Evolutionary conservation across 2,797 vertebrate species (phyloP).

Genomic region (Staurois parvus): DNA sequence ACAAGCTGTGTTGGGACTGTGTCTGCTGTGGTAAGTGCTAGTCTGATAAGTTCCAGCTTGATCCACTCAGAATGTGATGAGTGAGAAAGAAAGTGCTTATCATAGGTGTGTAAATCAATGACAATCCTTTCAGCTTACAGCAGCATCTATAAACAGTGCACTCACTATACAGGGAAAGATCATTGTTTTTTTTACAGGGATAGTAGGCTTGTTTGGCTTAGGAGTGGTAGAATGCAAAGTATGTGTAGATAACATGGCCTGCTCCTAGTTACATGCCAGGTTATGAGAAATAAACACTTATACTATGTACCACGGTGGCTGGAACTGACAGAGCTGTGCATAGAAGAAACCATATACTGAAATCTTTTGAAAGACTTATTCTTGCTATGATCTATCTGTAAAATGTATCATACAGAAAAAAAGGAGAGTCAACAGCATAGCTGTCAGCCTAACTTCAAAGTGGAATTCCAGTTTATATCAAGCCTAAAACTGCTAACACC

Average conservation of each 20-base stretch:
- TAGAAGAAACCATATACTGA: too few species aligned
- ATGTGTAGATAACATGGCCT: not conserved
- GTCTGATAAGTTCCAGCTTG: not conserved
- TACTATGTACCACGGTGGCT: not conserved
- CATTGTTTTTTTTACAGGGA: not conserved
- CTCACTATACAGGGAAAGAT: not conserved
- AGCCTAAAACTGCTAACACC: too few species aligned
- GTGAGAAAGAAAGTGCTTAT: not conserved
- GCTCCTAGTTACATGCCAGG: not conserved
- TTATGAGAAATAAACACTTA: not conserved
- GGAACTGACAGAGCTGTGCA: not conserved
- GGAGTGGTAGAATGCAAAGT: not conserved
- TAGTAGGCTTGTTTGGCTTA: not conserved
- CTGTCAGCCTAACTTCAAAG: too few species aligned
- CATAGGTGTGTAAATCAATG: not conserved
- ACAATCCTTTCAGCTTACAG: not conserved
- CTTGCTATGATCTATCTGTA: too few species aligned
- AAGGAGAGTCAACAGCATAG: too few species aligned
- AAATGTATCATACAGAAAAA: too few species aligned
- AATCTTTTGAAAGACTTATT: too few species aligned
- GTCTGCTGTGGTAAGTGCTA: not conserved
- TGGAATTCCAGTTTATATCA: too few species aligned
- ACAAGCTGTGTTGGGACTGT: not conserved
- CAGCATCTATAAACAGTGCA: not conserved
- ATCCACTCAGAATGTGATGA: not conserved